A percentile compares a stretch with the other conserved stretches of the same genome.
phyloP scores from a whole-genome alignment of 92 coral and sea anemone genomes.

The Blastomussa wellsi region DNA sequence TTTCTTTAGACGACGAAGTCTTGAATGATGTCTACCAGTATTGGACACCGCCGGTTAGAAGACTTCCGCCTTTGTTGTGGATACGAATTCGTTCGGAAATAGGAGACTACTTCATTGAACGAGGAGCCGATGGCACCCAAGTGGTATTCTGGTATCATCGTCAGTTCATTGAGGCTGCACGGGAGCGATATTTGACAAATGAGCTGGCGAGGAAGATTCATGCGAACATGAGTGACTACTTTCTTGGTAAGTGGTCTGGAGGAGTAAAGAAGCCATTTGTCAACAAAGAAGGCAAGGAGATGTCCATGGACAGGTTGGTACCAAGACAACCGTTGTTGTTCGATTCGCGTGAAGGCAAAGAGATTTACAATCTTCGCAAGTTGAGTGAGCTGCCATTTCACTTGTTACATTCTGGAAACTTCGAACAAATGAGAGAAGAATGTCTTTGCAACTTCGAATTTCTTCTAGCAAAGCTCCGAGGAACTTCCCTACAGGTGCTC shows the following conservation, averaged over 20 bases:
- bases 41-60: slow-evolving; percentile 98
- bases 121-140: slow-evolving; percentile 95
- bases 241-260: slow-evolving; percentile 88
- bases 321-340: slow-evolving; percentile 85
- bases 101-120: slow-evolving; percentile 88
- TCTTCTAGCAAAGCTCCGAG: slow-evolving; percentile 82
- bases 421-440: slow-evolving; percentile 67
- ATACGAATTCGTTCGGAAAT: slow-evolving; percentile 93
- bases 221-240: slow-evolving; percentile 84
- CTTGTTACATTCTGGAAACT: slow-evolving; percentile 69
- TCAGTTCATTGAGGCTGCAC: slow-evolving; percentile 94
- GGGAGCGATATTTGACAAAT: slow-evolving; percentile 72
- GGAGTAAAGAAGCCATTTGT: slow-evolving; percentile 88
- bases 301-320: slow-evolving; percentile 85
- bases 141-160: slow-evolving; percentile 98
- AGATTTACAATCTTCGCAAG: slow-evolving; percentile 86
- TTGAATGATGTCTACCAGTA: slow-evolving; percentile 96
- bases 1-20: slow-evolving; percentile 96
- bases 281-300: slow-evolving; percentile 79
- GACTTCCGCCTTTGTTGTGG: slow-evolving; percentile 98
- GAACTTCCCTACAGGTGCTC: slow-evolving; percentile 67
- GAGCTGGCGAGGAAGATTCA: slow-evolving; percentile 75
- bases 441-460: slow-evolving; percentile 90
- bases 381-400: slow-evolving; percentile 93
- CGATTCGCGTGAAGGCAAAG: slow-evolving; percentile 69